Conservation (phyloP, 2,888 invertebrate genomes). For the Ophonus ardosiacus region DNA sequence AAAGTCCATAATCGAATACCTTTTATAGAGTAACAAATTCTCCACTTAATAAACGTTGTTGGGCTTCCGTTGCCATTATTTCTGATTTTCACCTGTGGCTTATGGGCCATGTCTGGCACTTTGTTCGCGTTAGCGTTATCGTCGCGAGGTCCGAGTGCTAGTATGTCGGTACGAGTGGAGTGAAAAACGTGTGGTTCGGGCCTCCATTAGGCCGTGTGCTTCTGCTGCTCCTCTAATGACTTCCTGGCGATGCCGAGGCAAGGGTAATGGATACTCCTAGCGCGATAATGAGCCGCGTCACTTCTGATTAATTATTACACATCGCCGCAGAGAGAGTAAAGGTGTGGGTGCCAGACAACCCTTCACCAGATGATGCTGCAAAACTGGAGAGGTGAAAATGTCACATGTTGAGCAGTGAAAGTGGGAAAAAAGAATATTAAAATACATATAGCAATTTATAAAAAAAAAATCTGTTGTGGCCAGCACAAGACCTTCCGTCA, state of each 20-base stretch:
- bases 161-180: neutral
- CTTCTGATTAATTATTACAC: slow-evolving; percentile 73
- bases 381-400: neutral
- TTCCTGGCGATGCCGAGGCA: slow-evolving; percentile 70
- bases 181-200: slow-evolving; percentile 53
- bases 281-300: slow-evolving; percentile 73
- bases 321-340: slow-evolving; percentile 54
- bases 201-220: slow-evolving; percentile 68
- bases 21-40: slow-evolving; percentile 13
- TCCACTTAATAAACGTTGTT: slow-evolving; percentile 1
- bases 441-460: too few species aligned
- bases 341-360: slow-evolving; percentile 15
- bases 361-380: neutral
- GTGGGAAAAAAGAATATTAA: too few species aligned
- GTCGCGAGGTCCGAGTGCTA: neutral
- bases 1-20: slow-evolving; percentile 14
- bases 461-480: too few species aligned
- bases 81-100: slow-evolving; percentile 42
- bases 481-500: too few species aligned
- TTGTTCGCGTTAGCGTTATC: slow-evolving; percentile 25
- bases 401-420: neutral
- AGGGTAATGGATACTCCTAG: slow-evolving; percentile 72
- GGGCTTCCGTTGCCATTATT: slow-evolving; percentile 13
- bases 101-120: slow-evolving; percentile 46
- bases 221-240: slow-evolving; percentile 70